Base-by-base conservation (phyloP, 2,113 vertebrate genomes). In the Cathartes aura region DNA sequence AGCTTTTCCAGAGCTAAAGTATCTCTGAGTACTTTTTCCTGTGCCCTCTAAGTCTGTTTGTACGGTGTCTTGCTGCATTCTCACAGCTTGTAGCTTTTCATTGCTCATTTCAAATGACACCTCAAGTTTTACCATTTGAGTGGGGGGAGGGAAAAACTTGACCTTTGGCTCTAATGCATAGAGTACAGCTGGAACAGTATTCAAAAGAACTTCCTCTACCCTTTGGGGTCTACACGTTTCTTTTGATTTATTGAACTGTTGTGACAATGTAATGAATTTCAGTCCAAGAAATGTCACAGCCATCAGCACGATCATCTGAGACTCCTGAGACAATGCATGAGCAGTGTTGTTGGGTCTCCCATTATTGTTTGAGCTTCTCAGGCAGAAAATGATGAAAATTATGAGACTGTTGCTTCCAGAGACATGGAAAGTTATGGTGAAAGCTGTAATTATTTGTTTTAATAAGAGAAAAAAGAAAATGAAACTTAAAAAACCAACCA, bases 211-310 rank as follows among this genome's bases (percentile, higher is more conserved):
- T 27, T 87, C 48, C 73, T 89, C 52, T 90, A 64, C 40, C 63
- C 82, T 91, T 96, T 95, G 74, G 72, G 70, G 80, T 92, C 67
- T 55, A 84, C 42, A 19, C 7, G 79, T 88, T 95, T 67, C 63
- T 92, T 97, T 93, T 93, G 90, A 87, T 96, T 95, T 98, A 93
- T 96, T 93, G 94, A 97, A 76, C 73, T 87, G 78, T 89, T 96
- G 53, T 87, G 79, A 94, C 70, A 93, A 32, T 19, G 60, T 91
- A 96, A 96, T 93, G 93, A 87, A 87, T 90, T 93, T 88, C 80
- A 91, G 36, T 40, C 27, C 53, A 73, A 87, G 73, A 96, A 96
- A 91, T 91, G 86, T 47, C 94, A 94, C 67, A 82, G 72, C 62
- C 84, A 91, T 87, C 83, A 90, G 16, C 42, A 90, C 0, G 0